phyloP scores from a whole-genome alignment of 2,113 vertebrate genomes.

The Morone chrysops region DNA sequence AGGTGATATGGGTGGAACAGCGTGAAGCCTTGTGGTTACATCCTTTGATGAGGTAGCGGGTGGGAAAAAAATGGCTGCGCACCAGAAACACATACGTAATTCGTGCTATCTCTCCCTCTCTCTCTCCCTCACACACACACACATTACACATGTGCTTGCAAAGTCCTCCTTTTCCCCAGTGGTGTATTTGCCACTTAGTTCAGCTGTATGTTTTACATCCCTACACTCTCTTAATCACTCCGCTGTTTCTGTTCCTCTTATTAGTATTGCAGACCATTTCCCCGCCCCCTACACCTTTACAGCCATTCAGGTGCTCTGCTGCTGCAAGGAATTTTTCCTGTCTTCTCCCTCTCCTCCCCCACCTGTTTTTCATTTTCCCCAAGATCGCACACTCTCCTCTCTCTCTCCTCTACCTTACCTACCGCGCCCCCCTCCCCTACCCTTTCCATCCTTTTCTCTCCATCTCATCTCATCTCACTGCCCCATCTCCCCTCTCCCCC shows the following conservation, averaged over 20 bases:
- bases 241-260: conserved; percentile 11
- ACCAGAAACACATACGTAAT: conserved; percentile 68
- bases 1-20: conserved; percentile 70
- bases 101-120: conserved; percentile 18
- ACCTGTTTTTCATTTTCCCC: conserved; percentile 2
- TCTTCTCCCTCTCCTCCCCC: conserved; percentile 1
- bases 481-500: conserved; percentile 9
- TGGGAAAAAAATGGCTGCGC: conserved; percentile 61
- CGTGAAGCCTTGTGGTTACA: conserved; percentile 81
- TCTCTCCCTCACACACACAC: not conserved
- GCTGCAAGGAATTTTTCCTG: conserved; percentile 48
- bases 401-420: conserved; percentile 15
- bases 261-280: conserved; percentile 39
- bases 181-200: conserved; percentile 56
- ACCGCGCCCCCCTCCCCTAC: not conserved
- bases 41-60: conserved; percentile 80
- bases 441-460: not conserved
- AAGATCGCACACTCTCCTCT: not conserved
- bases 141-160: conserved; percentile 46
- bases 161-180: conserved; percentile 37
- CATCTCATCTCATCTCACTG: conserved; percentile 11
- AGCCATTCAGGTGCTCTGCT: conserved; percentile 50
- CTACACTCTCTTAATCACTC: conserved; percentile 23
- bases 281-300: conserved; percentile 11
- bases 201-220: conserved; percentile 48